phyloP scores from a whole-genome alignment of 2,888 invertebrate genomes.

The Chrysolina oricalcia region DNA sequence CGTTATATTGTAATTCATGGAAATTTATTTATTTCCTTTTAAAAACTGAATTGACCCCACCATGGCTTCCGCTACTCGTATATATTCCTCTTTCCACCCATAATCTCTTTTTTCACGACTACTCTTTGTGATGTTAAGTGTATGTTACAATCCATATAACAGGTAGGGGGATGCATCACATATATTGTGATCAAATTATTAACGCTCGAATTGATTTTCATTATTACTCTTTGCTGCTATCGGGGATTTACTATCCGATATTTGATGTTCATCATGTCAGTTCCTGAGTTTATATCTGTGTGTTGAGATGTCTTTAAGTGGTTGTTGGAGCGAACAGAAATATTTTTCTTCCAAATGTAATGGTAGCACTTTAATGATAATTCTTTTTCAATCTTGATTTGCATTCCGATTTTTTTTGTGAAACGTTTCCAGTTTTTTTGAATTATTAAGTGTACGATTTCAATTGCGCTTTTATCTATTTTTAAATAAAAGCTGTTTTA shows the following conservation, averaged over 20 bases:
- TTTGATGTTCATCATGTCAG: conserved; percentile 33
- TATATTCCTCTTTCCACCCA: background rate
- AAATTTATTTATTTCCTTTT: background rate
- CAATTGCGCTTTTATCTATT: no score
- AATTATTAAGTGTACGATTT: no score
- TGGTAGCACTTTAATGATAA: conserved; percentile 27
- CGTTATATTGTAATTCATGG: background rate
- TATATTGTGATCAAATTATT: conserved; percentile 57
- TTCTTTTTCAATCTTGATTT: no score
- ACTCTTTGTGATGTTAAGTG: conserved; percentile 54
- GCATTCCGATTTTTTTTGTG: no score
- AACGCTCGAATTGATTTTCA: conserved; percentile 52
- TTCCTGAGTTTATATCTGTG: conserved; percentile 37
- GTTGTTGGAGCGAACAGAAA: conserved; percentile 40
- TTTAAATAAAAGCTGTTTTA: no score
- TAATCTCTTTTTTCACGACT: conserved; percentile 51
- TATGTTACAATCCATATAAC: conserved; percentile 43
- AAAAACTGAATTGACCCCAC: background rate
- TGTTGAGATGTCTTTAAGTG: conserved; percentile 48
- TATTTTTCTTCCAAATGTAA: conserved; percentile 42
- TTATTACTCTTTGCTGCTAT: conserved; percentile 46
- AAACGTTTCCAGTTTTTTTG: no score
- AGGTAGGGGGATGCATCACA: conserved; percentile 48
- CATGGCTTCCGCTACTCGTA: background rate
- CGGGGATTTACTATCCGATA: conserved; percentile 44